Conservation (phyloP, 2,113 vertebrate genomes). For the Sylvia atricapilla region DNA sequence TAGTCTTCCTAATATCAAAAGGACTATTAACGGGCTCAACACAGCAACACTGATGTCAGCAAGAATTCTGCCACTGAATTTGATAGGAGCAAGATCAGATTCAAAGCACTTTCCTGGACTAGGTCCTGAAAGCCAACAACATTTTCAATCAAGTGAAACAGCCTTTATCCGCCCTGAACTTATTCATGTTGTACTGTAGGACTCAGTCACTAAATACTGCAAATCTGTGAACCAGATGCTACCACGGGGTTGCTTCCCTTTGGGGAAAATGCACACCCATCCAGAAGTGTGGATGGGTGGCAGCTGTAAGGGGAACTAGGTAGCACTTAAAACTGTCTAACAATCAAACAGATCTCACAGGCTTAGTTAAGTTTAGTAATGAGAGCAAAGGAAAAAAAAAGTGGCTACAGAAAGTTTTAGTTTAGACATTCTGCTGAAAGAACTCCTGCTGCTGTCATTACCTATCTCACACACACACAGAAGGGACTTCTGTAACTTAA, state of each 20-base stretch:
- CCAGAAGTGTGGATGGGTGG: neutral
- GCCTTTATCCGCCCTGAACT: neutral
- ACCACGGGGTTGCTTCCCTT: neutral
- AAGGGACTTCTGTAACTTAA: neutral
- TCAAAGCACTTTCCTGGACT: constrained; percentile 10
- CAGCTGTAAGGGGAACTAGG: neutral
- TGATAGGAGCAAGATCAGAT: neutral
- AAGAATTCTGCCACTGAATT: constrained; percentile 17
- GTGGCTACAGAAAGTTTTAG: neutral
- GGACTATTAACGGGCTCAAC: neutral
- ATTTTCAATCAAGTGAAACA: neutral
- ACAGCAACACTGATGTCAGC: neutral
- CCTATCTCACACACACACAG: neutral
- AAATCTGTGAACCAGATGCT: neutral
- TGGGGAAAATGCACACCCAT: neutral
- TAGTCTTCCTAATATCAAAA: constrained; percentile 16
- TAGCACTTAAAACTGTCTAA: neutral
- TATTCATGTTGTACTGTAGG: neutral
- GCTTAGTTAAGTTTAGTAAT: neutral
- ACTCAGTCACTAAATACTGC: neutral
- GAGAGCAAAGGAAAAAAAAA: neutral
- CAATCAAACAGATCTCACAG: neutral
- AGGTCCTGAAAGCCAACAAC: neutral
- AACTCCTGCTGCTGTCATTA: neutral
- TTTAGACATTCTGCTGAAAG: neutral